phyloP scores from a whole-genome alignment of 2,797 vertebrate species.

The Podarcis siculus region DNA sequence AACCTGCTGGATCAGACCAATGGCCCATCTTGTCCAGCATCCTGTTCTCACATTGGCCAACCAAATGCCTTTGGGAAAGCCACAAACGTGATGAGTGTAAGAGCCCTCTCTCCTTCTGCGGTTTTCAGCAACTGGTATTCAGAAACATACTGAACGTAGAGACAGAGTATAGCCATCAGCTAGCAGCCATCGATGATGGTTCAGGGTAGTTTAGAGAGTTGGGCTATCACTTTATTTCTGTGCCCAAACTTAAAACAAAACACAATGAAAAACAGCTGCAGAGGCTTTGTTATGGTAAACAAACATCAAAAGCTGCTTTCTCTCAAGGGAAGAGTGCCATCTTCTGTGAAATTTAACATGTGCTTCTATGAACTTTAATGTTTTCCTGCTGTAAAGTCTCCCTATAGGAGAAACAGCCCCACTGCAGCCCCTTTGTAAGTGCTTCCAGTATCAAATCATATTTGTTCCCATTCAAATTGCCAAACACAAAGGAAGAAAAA shows the following conservation, averaged over 20 bases:
- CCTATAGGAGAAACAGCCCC: background rate
- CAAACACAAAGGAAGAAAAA: background rate
- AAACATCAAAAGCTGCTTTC: background rate
- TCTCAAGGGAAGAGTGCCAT: slow-evolving; percentile 44
- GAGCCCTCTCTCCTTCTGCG: too few species aligned
- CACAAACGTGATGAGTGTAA: too few species aligned
- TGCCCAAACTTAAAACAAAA: background rate
- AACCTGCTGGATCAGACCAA: too few species aligned
- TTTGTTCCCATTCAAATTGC: background rate
- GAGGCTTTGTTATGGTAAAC: background rate
- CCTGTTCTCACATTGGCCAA: too few species aligned
- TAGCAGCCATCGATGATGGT: too few species aligned
- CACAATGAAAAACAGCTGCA: background rate
- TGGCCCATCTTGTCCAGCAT: too few species aligned
- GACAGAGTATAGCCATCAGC: too few species aligned
- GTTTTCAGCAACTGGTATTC: too few species aligned
- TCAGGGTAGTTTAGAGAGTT: background rate
- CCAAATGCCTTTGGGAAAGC: too few species aligned
- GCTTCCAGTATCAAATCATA: background rate
- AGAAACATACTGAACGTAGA: too few species aligned
- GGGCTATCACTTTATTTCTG: background rate
- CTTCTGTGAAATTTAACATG: slow-evolving; percentile 2
- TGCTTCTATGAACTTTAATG: background rate
- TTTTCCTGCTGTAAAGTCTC: background rate
- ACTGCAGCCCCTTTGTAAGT: background rate